phyloP scores from a whole-genome alignment of 2,888 invertebrate species.

The Mongoloraphidia duomilia region DNA sequence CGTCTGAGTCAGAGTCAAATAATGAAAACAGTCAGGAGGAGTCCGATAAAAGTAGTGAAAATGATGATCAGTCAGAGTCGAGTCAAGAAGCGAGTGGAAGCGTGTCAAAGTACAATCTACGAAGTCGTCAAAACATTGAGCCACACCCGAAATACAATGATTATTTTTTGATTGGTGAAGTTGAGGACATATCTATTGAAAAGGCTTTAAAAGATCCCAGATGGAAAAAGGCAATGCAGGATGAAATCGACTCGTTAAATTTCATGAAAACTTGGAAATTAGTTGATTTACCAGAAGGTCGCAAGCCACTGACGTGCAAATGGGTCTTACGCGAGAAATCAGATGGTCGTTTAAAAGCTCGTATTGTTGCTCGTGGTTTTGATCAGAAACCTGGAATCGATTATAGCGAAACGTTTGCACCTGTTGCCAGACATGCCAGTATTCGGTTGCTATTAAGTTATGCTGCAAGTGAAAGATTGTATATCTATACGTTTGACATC shows the following conservation, averaged over 20 bases:
- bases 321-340: slow-evolving; percentile 15
- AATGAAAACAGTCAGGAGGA: no score
- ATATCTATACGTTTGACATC: slow-evolving; percentile 11
- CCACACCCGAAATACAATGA: no score
- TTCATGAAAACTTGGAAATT: slow-evolving; percentile 14
- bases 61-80: background rate
- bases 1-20: no score
- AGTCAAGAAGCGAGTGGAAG: no score
- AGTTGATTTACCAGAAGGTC: slow-evolving; percentile 9
- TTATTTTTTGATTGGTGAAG: slow-evolving; percentile 10
- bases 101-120: no score
- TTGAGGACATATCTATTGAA: slow-evolving; percentile 13
- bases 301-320: slow-evolving; percentile 15
- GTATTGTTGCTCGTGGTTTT: slow-evolving; percentile 18
- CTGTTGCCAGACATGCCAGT: slow-evolving; percentile 16
- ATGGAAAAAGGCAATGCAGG: slow-evolving; percentile 17
- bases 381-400: slow-evolving; percentile 17
- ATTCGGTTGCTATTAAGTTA: slow-evolving; percentile 16
- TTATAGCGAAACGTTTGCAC: slow-evolving; percentile 19
- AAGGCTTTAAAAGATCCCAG: slow-evolving; percentile 17
- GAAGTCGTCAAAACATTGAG: no score
- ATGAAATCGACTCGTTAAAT: slow-evolving; percentile 13
- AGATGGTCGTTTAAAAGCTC: slow-evolving; percentile 11
- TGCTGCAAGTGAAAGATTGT: slow-evolving; percentile 13
- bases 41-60: background rate